Evolutionary conservation across 2,888 invertebrate genomes (phyloP), one percentile per base, ranked within the genome.

Genomic region (Conus canariensis): DNA sequence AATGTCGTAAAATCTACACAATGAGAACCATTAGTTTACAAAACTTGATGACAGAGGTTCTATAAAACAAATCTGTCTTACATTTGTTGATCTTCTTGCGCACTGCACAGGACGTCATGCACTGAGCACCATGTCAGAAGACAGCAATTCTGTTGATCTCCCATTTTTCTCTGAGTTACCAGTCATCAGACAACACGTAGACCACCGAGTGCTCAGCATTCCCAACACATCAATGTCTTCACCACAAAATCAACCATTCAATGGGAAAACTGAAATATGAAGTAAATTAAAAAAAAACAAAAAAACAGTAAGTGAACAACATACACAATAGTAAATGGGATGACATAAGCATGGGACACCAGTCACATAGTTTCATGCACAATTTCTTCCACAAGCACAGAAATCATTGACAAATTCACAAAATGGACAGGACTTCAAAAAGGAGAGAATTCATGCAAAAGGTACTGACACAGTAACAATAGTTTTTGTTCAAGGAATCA

Each of bases 161-260:
- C 82, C 7, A 8, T 56, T 83, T 58, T 58, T 58, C 56, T 58
- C 25, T 58, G 16, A 64, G 64, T 64, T 19, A 83, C 58, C 12
- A 16, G 77, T 60, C 85, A 59, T 60, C 86, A 86, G 86, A 86
- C 86, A 86, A 86, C 86, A 86, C 30, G 67, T 30, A 86, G 67
- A 83, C 58, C 82, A 83, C 60, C 56, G 85, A 67, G 30, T 14
- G 64, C 64, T 64, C 86, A 86, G 86, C 86, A 86, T 86, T 86
- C 67, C 86, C 59, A 85, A 85, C 85, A 86, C 45, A 86, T 86
- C 60, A 85, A 85, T n/a, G 83, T 58, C 83, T 59, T 59, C 86
- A 86, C 86, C 86, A 86, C 86, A 86, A 86, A 86, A 86, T 67
- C 64, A 86, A 86, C 64, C 67, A 45, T 86, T 86, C 67, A 86